Percentiles rank a stretch among this genome's conserved stretches.
Evolutionary conservation across 2,888 invertebrate species (phyloP).

Genomic region (Tupiocoris notatus): DNA sequence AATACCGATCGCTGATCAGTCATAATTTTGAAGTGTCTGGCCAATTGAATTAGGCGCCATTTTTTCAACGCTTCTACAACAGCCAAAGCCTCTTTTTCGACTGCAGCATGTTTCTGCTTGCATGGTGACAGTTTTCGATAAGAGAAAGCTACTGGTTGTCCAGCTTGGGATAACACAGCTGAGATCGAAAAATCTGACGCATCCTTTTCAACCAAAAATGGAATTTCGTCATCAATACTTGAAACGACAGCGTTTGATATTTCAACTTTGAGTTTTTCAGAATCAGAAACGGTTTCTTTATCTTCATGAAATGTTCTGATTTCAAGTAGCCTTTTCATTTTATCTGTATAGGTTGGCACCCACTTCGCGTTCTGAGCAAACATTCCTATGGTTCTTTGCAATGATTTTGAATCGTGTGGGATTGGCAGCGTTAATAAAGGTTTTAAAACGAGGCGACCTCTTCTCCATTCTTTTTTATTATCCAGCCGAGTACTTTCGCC

Average conservation of each 20-base stretch:
- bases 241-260: not conserved
- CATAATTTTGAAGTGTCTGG: too few relatives aligned
- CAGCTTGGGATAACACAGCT: slow-evolving; percentile 5
- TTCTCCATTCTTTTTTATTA: too few relatives aligned
- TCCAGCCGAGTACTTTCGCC: too few relatives aligned
- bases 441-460: too few relatives aligned
- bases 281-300: not conserved
- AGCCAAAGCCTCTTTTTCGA: too few relatives aligned
- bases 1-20: too few relatives aligned
- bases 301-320: not conserved
- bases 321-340: slow-evolving; percentile 1
- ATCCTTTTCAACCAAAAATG: not conserved
- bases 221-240: not conserved
- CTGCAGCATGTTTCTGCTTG: slow-evolving; percentile 45
- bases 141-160: slow-evolving; percentile 39
- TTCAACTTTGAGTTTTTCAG: slow-evolving; percentile 11
- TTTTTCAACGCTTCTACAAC: too few relatives aligned
- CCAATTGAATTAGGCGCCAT: too few relatives aligned
- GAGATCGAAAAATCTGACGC: slow-evolving; percentile 7
- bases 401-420: not conserved
- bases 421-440: not conserved
- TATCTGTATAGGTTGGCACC: slow-evolving; percentile 1
- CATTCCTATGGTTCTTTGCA: slow-evolving; percentile 1
- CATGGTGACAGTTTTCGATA: slow-evolving; percentile 37
- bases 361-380: slow-evolving; percentile 16